Conservation (phyloP, 2,113 vertebrate genomes). For the Australoheros scitulus region DNA sequence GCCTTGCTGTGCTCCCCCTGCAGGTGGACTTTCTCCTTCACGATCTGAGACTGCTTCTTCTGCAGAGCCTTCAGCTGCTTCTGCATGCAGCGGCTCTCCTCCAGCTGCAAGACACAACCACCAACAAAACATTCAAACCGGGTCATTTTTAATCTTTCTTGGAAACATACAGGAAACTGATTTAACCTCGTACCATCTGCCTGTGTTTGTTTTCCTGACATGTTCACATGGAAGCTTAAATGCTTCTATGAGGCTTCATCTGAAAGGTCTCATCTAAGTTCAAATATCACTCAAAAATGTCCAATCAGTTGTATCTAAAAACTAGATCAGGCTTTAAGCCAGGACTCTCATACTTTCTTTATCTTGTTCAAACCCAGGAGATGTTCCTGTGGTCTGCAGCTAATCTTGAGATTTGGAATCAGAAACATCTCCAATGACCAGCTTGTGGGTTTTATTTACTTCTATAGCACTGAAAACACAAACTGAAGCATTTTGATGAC, state of each 20-base stretch:
- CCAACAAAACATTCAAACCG: not conserved
- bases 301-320: fast-evolving
- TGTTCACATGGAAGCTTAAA: not conserved
- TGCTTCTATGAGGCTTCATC: too few species aligned
- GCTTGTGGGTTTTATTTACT: too few species aligned
- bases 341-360: not conserved
- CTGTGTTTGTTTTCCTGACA: too few species aligned
- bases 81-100: slow-evolving; percentile 95
- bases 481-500: not conserved
- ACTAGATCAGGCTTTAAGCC: not conserved
- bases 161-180: not conserved
- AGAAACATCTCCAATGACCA: too few species aligned
- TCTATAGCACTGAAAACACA: not conserved
- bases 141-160: not conserved
- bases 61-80: slow-evolving; percentile 95
- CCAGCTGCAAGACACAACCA: slow-evolving; percentile 80
- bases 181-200: too few species aligned
- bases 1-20: slow-evolving; percentile 98
- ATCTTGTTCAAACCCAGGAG: not conserved
- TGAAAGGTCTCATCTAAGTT: not conserved
- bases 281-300: not conserved
- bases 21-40: slow-evolving; percentile 96
- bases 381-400: not conserved
- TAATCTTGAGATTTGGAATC: too few species aligned
- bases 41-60: slow-evolving; percentile 96